Evolutionary conservation across 1,140 invertebrate genomes (phyloP), one percentile per base, ranked within the genome.

Genomic region (Formica selysi): DNA sequence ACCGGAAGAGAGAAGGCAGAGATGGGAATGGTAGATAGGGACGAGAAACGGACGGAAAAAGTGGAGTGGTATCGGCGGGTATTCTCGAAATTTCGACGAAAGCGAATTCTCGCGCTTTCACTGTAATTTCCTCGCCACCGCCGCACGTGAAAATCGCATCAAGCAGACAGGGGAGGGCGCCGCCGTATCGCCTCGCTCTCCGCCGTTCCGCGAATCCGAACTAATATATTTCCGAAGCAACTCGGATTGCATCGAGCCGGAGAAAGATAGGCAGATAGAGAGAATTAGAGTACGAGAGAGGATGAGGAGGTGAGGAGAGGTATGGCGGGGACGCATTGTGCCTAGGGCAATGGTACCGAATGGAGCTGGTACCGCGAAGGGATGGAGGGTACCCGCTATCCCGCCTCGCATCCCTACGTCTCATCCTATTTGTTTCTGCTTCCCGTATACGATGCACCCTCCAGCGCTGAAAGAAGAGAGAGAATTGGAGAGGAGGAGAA

Each of bases 211-310:
- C 91, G 89, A 92, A 92, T 92, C 92, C 86, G 83, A 90, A 91
- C 91, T 92, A 92, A 92, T 92, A 92, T 91, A 92, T 92, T 92
- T 92, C 84, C 92, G 87, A 90, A 89, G 89, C 90, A 90, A 92
- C 87, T 91, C 90, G 91, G 91, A 91, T 91, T 92, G 90, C 89
- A 86, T 79, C 90, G 90, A 91, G 86, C 79, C 54, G 59, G 87
- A 80, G 71, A 76, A 85, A 76, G 84, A 90, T 67, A 59, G 74
- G 67, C 71, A 76, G 86, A 74, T 86, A 85, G 81, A 70, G 71
- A 68, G 57, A 87, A 76, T 64, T 59, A 68, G 90, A 85, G 83
- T 76, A 59, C 16, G 70, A n/a, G 13, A 29, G 10, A 41, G n/a
- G 11, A 22, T 26, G 13, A 38, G n/a, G 13, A 38, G n/a, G 32